Percentiles rank a stretch among this genome's conserved stretches.
phyloP scores from a whole-genome alignment of 2,888 invertebrate genomes.

The Nomada ruficornis region DNA sequence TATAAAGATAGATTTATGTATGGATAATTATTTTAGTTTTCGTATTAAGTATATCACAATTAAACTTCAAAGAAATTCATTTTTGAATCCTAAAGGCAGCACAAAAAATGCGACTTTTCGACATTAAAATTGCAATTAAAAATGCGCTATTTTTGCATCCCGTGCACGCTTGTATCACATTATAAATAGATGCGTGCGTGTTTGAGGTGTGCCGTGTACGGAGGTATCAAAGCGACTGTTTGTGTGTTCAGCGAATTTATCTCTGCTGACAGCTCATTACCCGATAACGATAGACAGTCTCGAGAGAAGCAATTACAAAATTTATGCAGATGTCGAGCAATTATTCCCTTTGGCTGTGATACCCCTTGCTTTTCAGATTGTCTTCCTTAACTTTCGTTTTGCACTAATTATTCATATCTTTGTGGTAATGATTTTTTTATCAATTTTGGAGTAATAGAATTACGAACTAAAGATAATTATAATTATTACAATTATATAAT shows the following conservation, averaged over 20 bases:
- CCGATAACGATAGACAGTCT: slow-evolving; percentile 62
- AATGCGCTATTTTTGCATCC: slow-evolving; percentile 24
- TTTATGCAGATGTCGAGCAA: slow-evolving; percentile 33
- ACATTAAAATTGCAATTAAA: slow-evolving; percentile 1
- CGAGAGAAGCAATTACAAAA: slow-evolving; percentile 50
- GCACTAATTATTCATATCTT: background rate
- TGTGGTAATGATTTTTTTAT: background rate
- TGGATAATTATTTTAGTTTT: too few species aligned
- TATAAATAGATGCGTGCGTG: slow-evolving; percentile 55
- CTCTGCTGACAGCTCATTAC: slow-evolving; percentile 72
- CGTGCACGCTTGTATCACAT: slow-evolving; percentile 1
- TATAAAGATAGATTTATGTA: too few species aligned
- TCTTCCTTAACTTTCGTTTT: background rate
- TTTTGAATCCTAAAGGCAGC: too few species aligned
- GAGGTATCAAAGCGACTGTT: slow-evolving; percentile 61
- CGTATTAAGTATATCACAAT: too few species aligned
- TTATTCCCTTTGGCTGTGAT: background rate
- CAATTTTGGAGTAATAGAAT: too few species aligned
- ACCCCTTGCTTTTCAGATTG: background rate
- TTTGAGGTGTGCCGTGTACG: slow-evolving; percentile 51
- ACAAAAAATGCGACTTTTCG: too few species aligned
- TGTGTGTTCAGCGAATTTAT: slow-evolving; percentile 66
- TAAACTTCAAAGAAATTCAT: too few species aligned
- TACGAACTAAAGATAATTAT: too few species aligned
- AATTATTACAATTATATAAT: too few species aligned